Conservation (phyloP, 1,140 invertebrate species). For the Latrodectus geometricus region DNA sequence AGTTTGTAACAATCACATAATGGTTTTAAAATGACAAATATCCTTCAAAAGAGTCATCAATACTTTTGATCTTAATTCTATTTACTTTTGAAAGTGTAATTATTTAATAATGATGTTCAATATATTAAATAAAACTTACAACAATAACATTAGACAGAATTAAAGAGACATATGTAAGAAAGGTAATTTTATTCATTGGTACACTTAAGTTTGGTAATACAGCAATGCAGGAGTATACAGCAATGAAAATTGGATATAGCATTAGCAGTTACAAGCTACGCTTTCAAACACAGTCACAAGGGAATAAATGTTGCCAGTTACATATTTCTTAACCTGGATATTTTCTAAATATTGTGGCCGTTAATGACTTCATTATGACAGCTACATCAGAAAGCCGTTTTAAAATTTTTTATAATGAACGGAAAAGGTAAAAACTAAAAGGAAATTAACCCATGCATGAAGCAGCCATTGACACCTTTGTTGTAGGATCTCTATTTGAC, state of each 20-base stretch:
- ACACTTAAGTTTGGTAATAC: conserved; percentile 54
- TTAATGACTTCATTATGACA: conserved; percentile 27
- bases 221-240: conserved; percentile 58
- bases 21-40: no score
- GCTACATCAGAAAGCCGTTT: conserved; percentile 9
- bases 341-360: conserved; percentile 34
- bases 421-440: neutral
- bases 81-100: no score
- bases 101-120: no score
- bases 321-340: conserved; percentile 22
- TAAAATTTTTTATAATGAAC: neutral
- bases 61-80: no score
- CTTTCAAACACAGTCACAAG: conserved; percentile 46
- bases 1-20: no score
- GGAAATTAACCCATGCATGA: neutral
- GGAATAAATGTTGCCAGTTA: conserved; percentile 49
- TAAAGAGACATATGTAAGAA: conserved; percentile 6
- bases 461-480: neutral
- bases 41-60: no score
- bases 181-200: conserved; percentile 58
- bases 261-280: conserved; percentile 55
- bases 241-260: conserved; percentile 55
- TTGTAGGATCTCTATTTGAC: neutral
- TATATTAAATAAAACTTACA: no score
- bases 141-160: no score